Evolutionary conservation across 1,140 invertebrate genomes (phyloP), one percentile per base, ranked within the genome.

Genomic region (Plodia interpunctella): DNA sequence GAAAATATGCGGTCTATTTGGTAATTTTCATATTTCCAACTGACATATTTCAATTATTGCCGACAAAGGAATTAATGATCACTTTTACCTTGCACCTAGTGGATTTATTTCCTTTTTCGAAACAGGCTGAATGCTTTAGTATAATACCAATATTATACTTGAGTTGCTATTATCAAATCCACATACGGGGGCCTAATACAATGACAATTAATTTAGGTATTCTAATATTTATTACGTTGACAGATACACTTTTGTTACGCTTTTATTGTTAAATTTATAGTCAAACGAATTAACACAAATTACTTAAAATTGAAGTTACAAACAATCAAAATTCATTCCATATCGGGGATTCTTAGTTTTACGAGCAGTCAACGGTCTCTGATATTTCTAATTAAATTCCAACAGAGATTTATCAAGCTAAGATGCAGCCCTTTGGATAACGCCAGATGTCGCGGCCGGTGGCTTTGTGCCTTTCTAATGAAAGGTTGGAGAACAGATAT

Each of bases 371-470:
- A 53, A 25, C 21, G 21, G 51, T 53, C 51, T 20, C 49, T 53
- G 19, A 53, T 53, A 53, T 53, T 53, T 53, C 51, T 53, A 53
- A 53, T 53, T 53, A 53, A 53, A 53, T 53, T 21, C 51, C 20
- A 53, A 25, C 21, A 25, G 51, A 53, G 21, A 53, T 53, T 53
- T 53, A 53, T 53, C 51, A 25, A 20, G 49, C 4, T 72, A 80
- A 87, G 81, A 84, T 85, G 81, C 81, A 83, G 68, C 78, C 83
- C 76, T 83, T 82, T 75, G 66, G 85, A 87, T 87, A 87, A 85
- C 76, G 68, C 72, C 85, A 88, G 85, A 88, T 88, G 85, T 79
- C 80, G 68, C 74, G 49, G 60, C 68, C 70, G 78, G 78, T 84
- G 74, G 78, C 81, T 88, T 88, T 87, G 86, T 88, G 68, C 74